Evolutionary conservation across 2,797 vertebrate genomes (phyloP), one percentile per base, ranked within the genome.

Genomic region (Hydrocynus forskahlii): DNA sequence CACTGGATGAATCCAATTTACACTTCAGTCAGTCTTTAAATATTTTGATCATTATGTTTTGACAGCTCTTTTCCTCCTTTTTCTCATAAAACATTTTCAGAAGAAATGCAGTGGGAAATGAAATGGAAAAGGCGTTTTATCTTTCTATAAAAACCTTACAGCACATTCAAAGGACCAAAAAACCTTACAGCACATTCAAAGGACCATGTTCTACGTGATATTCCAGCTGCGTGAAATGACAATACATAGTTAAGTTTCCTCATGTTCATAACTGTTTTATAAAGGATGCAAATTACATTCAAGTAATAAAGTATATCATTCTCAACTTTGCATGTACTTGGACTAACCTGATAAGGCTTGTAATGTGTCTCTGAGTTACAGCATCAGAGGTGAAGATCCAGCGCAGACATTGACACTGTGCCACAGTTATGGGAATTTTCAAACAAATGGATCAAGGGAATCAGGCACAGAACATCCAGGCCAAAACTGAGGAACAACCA

Each of bases 391-490:
- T 16, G 45, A 70, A 45, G 48, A 54, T 19, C 23, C 7, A 69
- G 67, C 45, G 8, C 6, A 55, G 14, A 29, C 16, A 5, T 29
- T 55, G 8, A 38, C 45, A n/a, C 52, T 35, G 50, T 40, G 5
- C 17, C 9, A 54, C 13, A 29, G 70, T 73, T 55, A 73, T 73
- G 70, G 70, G 52, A 1, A 13, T 73, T 45, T 55, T 55, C 57
- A 73, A 9, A 40, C 50, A 55, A 55, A n/a, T 16, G 12, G 50
- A 73, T 55, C 50, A 73, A 10, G 70, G 52, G 23, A 57, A 9
- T 57, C 52, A 38, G 3, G 4, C 21, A 21, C 5, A 7, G 2
- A 57, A 73, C 35, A 38, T 38, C 6, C 25, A 9, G 52, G 7
- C 29, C 52, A 73, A 73, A 73, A 12, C 14, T 38, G 70, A 73